Percentiles rank a stretch among this genome's conserved stretches.
Evolutionary conservation across 2,797 vertebrate genomes (phyloP).

Genomic region (Bradypus variegatus): DNA sequence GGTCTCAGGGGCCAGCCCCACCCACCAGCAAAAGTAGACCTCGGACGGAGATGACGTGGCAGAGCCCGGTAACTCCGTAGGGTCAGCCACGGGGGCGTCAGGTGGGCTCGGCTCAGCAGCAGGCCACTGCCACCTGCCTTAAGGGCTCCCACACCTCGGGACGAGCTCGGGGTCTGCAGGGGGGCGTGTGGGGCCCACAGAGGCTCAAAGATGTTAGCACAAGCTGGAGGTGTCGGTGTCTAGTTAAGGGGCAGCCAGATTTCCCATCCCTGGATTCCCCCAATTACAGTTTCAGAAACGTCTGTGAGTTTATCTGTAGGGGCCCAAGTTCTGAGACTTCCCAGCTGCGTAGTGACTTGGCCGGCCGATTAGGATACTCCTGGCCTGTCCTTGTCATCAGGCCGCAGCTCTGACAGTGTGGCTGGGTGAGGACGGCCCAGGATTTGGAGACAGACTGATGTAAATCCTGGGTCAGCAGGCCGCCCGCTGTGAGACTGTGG

Average conservation of each 20-base stretch:
- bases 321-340: neutral
- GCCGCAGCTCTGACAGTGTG: neutral
- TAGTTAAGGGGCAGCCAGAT: neutral
- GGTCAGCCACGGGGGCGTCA: constrained; percentile 37
- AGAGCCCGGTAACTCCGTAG: neutral
- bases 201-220: neutral
- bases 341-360: neutral
- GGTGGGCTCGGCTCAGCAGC: neutral
- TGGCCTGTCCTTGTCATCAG: neutral
- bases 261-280: neutral
- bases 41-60: constrained; percentile 36
- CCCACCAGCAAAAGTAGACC: neutral
- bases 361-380: neutral
- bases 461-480: neutral
- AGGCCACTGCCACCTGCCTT: neutral
- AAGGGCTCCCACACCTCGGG: neutral
- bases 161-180: neutral
- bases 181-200: neutral
- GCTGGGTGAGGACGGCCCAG: neutral
- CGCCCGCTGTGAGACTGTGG: neutral
- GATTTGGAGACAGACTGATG: neutral
- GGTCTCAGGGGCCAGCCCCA: neutral
- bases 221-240: neutral
- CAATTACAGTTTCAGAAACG: neutral
- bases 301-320: neutral